Percentiles rank a stretch among this genome's conserved stretches.
Conservation (phyloP, 2,888 invertebrate species). For the Choristoneura rosaceana region DNA sequence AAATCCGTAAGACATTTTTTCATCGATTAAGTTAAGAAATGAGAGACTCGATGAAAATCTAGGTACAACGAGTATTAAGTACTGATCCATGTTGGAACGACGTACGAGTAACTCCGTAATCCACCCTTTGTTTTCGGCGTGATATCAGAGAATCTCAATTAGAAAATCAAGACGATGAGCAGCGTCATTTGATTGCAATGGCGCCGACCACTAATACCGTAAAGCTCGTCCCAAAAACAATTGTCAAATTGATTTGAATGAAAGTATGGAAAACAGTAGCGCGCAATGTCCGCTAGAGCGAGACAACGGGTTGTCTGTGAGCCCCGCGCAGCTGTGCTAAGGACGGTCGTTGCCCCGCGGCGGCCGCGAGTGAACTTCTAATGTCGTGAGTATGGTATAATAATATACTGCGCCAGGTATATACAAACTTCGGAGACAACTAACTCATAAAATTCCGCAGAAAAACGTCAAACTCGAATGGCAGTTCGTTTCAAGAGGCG, state of each 20-base stretch:
- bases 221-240: slow-evolving; percentile 42
- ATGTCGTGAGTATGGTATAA: slow-evolving; percentile 74
- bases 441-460: slow-evolving; percentile 36
- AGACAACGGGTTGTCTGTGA: slow-evolving; percentile 67
- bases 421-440: slow-evolving; percentile 36
- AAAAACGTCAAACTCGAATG: slow-evolving; percentile 24
- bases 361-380: slow-evolving; percentile 84
- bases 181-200: background rate
- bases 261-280: slow-evolving; percentile 58
- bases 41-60: background rate
- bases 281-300: slow-evolving; percentile 69
- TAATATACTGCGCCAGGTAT: slow-evolving; percentile 41
- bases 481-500: slow-evolving; percentile 10
- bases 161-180: background rate
- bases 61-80: background rate
- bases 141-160: background rate
- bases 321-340: slow-evolving; percentile 78
- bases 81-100: background rate
- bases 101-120: background rate
- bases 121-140: background rate
- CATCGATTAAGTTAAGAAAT: background rate
- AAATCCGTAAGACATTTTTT: background rate
- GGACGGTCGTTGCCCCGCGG: slow-evolving; percentile 84
- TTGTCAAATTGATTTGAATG: slow-evolving; percentile 63
- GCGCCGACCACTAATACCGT: slow-evolving; percentile 24